phyloP scores from a whole-genome alignment of 2,797 vertebrate genomes.

The Melanotaenia trifasciata region DNA sequence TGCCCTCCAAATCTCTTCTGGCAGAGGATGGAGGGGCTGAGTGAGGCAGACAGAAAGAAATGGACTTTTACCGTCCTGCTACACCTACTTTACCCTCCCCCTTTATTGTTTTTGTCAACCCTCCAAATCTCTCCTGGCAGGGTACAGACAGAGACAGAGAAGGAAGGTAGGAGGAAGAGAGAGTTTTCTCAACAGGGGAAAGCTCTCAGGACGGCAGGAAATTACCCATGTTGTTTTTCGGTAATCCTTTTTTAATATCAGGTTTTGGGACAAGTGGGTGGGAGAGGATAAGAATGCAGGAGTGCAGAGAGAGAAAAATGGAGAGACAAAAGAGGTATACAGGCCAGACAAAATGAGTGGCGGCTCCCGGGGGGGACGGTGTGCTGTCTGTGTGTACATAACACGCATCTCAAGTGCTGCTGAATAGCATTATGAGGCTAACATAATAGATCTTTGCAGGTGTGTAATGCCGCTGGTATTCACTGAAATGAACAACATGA shows the following conservation, averaged over 20 bases:
- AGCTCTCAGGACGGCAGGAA: conserved; percentile 72
- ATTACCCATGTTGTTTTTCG: conserved; percentile 72
- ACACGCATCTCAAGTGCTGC: conserved; percentile 64
- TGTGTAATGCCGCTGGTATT: conserved; percentile 14
- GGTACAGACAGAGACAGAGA: conserved; percentile 11
- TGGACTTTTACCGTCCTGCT: conserved; percentile 33
- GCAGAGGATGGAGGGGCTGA: conserved; percentile 34
- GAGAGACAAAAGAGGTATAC: conserved; percentile 66
- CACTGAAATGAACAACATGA: conserved; percentile 33
- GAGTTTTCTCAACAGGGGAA: conserved; percentile 48
- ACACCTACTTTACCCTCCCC: conserved; percentile 43
- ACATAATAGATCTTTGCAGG: conserved; percentile 26
- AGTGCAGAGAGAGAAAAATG: conserved; percentile 17
- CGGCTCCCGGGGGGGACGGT: conserved; percentile 53
- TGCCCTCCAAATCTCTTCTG: conserved; percentile 60
- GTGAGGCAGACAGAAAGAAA: conserved; percentile 49
- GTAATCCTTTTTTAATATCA: conserved; percentile 84
- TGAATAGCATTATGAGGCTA: conserved; percentile 56
- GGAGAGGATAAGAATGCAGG: conserved; percentile 35
- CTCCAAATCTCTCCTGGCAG: conserved; percentile 53
- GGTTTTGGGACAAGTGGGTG: conserved; percentile 57
- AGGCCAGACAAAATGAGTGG: conserved; percentile 66
- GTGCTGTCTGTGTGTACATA: conserved; percentile 66
- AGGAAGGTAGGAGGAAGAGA: conserved; percentile 21
- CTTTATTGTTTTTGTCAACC: conserved; percentile 40